These are phyloP conservation scores for Hippoglossus hippoglossus DNA, from an alignment of 2,797 vertebrate genomes.

Conservation along the genomic window DNA sequence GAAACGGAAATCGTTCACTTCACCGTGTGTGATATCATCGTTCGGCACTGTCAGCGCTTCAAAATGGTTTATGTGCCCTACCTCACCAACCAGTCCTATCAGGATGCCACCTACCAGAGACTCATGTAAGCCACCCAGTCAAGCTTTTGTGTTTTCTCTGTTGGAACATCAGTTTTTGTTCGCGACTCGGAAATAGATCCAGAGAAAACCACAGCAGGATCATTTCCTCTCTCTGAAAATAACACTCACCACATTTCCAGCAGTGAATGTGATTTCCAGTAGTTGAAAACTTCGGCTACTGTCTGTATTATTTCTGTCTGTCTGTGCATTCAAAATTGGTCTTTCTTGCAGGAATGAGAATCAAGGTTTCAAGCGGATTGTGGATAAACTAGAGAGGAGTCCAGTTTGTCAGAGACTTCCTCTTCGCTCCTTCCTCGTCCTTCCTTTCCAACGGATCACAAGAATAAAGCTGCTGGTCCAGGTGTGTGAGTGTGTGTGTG, in stretches of 20 bases:
- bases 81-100: slow-evolving; percentile 98
- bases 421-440: slow-evolving; percentile 96
- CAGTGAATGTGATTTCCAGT: not conserved
- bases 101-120: slow-evolving; percentile 94
- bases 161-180: not conserved
- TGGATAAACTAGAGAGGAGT: slow-evolving; percentile 92
- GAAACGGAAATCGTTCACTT: slow-evolving; percentile 91
- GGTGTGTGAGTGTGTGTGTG: slow-evolving; percentile 73
- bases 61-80: slow-evolving; percentile 94
- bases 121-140: slow-evolving; percentile 87
- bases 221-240: not conserved
- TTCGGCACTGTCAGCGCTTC: slow-evolving; percentile 89
- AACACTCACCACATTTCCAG: not conserved
- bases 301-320: not conserved
- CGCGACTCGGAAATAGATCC: not conserved
- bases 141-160: not conserved
- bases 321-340: not conserved
- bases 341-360: slow-evolving; percentile 86
- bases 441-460: slow-evolving; percentile 97
- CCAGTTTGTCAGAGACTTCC: slow-evolving; percentile 93
- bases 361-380: slow-evolving; percentile 87
- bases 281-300: not conserved
- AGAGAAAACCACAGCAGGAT: not conserved
- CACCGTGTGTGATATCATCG: slow-evolving; percentile 92
- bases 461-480: slow-evolving; percentile 96